Percentiles rank a stretch among this genome's conserved stretches.
Evolutionary conservation across 2,888 invertebrate species (phyloP).

Genomic region (Eupithecia pulchellata): DNA sequence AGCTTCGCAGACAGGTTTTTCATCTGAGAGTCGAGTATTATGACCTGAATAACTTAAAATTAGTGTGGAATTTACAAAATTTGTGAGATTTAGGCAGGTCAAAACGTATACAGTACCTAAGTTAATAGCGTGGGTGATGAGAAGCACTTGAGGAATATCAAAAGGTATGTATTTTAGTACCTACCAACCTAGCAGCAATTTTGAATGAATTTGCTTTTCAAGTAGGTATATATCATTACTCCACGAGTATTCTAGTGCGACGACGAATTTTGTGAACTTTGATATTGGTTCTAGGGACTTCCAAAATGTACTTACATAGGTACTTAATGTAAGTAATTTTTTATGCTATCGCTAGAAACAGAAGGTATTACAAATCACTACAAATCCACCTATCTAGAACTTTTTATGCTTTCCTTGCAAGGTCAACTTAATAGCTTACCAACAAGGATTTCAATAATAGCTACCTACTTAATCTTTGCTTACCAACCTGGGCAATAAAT

Average conservation of each 20-base stretch:
- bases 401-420: not conserved
- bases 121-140: not conserved
- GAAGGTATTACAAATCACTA: not conserved
- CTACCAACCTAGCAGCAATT: not conserved
- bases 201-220: not conserved
- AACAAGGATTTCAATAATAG: too few relatives aligned
- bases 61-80: constrained; percentile 6
- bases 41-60: constrained; percentile 11
- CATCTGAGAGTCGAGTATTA: constrained; percentile 15
- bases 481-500: not conserved
- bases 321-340: not conserved
- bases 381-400: not conserved
- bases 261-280: not conserved
- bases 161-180: constrained; percentile 13
- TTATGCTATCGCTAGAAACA: not conserved
- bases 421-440: not conserved
- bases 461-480: too few relatives aligned
- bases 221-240: too few relatives aligned
- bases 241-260: too few relatives aligned
- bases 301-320: not conserved
- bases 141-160: not conserved
- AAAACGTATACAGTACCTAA: not conserved
- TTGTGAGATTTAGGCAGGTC: not conserved
- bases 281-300: not conserved
- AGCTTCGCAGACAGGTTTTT: constrained; percentile 17